Percentiles rank a stretch among this genome's conserved stretches.
Evolutionary conservation across 1,140 invertebrate genomes (phyloP).

Genomic region (Eubasilissa regina): DNA sequence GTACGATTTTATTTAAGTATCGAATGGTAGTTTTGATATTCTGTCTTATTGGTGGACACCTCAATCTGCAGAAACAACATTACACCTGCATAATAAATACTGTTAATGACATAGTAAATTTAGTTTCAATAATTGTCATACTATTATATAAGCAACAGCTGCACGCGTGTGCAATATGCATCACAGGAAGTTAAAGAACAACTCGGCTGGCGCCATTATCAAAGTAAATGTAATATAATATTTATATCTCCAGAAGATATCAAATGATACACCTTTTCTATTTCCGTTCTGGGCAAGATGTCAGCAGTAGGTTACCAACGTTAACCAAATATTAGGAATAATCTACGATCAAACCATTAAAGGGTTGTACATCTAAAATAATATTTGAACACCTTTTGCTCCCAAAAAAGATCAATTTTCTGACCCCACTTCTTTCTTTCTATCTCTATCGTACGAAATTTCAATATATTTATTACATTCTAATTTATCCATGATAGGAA

Average conservation of each 20-base stretch:
- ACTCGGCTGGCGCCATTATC: background rate
- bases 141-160: no score
- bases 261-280: conserved; percentile 34
- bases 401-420: background rate
- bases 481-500: no score
- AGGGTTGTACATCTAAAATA: conserved; percentile 10
- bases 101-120: no score
- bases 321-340: background rate
- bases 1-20: no score
- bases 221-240: conserved; percentile 33
- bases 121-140: no score
- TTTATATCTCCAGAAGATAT: conserved; percentile 17
- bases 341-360: conserved; percentile 4
- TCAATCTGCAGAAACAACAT: no score
- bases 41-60: no score
- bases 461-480: no score
- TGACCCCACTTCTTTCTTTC: background rate
- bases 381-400: conserved; percentile 33
- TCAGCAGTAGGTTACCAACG: background rate
- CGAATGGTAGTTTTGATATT: no score
- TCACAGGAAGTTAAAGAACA: background rate
- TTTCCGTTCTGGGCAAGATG: conserved; percentile 8
- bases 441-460: no score
- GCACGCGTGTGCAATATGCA: background rate
- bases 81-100: no score